phyloP scores from a whole-genome alignment of 2,888 invertebrate species.

The Periphyllus acericola region DNA sequence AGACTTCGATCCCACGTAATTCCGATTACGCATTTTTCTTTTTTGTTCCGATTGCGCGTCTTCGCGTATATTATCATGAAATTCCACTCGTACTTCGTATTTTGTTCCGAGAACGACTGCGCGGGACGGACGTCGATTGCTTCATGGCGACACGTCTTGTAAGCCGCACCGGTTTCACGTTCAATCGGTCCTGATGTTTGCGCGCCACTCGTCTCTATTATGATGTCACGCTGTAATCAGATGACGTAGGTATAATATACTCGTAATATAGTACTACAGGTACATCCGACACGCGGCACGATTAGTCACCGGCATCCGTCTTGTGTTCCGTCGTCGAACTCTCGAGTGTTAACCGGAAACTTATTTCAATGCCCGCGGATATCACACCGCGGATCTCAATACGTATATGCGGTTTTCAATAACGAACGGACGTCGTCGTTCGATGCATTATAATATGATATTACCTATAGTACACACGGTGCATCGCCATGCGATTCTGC shows the following conservation, averaged over 20 bases:
- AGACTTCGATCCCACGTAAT: no score
- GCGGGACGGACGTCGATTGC: no score
- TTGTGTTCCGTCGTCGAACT: neutral
- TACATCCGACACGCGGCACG: slow-evolving; percentile 12
- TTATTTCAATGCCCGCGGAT: neutral
- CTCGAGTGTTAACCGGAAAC: neutral
- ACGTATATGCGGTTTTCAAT: no score
- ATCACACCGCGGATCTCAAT: neutral
- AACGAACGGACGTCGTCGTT: neutral
- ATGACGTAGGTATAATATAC: slow-evolving; percentile 19
- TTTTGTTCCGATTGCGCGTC: no score
- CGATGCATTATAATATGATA: neutral
- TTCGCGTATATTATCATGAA: no score
- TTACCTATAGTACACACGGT: no score
- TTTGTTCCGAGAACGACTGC: no score
- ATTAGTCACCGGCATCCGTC: slow-evolving; percentile 43
- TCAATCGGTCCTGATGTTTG: neutral
- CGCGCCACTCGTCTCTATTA: neutral
- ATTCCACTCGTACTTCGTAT: no score
- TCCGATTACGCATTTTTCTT: no score
- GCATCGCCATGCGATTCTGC: no score
- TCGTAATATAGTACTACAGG: neutral
- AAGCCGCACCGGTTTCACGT: neutral
- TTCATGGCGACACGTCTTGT: no score
- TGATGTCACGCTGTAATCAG: slow-evolving; percentile 39